Evolutionary conservation across 2,888 invertebrate genomes (phyloP), one percentile per base, ranked within the genome.

Genomic region (Neuroscelio doddi): DNA sequence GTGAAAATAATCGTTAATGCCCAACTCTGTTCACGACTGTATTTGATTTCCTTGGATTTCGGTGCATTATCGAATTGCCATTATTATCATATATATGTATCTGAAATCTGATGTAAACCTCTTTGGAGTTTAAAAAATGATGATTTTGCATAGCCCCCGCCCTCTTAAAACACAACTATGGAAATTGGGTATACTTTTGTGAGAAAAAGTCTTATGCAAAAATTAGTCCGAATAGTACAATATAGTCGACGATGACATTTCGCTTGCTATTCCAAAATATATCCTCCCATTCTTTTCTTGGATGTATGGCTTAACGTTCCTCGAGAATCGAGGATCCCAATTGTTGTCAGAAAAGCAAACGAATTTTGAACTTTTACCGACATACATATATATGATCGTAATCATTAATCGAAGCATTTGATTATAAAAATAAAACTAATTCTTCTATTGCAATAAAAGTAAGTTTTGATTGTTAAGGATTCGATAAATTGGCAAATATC

Each of bases 41-140:
- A n/a, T n/a, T n/a, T n/a, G n/a, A n/a, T n/a, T n/a, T 5, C 5
- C 21, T 21, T 21, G 2, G 21, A 21, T 21, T 21, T 21, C 21
- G 21, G 21, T 21, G 3, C 21, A 5, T 3, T 21, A 21, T 2
- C 21, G 24, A 41, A 24, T 24, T 9, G 41, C 24, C 12, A 46
- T 46, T 59, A 52, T 62, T 41, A 63, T 67, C 66, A 67, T 63
- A 65, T 62, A 63, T 64, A 69, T 63, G 58, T 74, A 74, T 69
- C 74, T 75, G 80, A 79, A 81, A 82, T 82, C 82, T 81, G 73
- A 83, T 80, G 81, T 82, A 82, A 82, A 82, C 80, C 81, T 80
- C 77, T 67, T 74, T 76, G 53, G 53, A 21, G 5, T 21, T 3
- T 3, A 21, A 21, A 21, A 21, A 21, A 5, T 21, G 21, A 21